phyloP scores from a whole-genome alignment of 2,113 vertebrate genomes.

The Oncorhynchus clarkii region DNA sequence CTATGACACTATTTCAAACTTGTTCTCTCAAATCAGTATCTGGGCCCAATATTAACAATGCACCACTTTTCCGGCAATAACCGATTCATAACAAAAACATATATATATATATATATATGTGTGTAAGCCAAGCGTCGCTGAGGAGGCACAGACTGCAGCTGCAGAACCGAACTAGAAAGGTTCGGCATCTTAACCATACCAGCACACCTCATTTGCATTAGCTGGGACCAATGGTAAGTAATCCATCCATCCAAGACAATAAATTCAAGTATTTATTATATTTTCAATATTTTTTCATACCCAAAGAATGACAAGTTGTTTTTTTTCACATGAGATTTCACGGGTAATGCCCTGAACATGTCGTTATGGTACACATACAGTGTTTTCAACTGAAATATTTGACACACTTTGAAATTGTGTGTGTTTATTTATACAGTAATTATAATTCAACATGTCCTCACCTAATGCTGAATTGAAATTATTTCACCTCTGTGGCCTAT shows the following conservation, averaged over 20 bases:
- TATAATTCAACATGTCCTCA: no score
- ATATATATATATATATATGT: no score
- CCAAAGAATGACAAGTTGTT: neutral
- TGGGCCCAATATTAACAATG: no score
- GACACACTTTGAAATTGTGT: no score
- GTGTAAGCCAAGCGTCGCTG: neutral
- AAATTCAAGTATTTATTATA: slow-evolving; percentile 28
- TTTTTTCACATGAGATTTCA: no score
- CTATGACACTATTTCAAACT: no score
- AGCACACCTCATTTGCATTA: neutral
- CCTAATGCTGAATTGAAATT: no score
- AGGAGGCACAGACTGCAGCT: neutral
- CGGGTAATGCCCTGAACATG: no score
- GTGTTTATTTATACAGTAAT: no score
- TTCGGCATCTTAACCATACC: neutral
- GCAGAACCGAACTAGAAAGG: neutral
- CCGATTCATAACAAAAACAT: neutral
- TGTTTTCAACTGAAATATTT: no score
- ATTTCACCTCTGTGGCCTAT: no score
- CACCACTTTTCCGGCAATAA: neutral
- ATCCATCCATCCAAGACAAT: slow-evolving; percentile 2
- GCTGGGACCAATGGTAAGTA: slow-evolving; percentile 35
- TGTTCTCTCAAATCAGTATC: neutral
- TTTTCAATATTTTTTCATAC: neutral
- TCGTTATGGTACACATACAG: no score